Base-by-base conservation (phyloP, 2,888 invertebrate species). In the Hyposoter didymator region DNA sequence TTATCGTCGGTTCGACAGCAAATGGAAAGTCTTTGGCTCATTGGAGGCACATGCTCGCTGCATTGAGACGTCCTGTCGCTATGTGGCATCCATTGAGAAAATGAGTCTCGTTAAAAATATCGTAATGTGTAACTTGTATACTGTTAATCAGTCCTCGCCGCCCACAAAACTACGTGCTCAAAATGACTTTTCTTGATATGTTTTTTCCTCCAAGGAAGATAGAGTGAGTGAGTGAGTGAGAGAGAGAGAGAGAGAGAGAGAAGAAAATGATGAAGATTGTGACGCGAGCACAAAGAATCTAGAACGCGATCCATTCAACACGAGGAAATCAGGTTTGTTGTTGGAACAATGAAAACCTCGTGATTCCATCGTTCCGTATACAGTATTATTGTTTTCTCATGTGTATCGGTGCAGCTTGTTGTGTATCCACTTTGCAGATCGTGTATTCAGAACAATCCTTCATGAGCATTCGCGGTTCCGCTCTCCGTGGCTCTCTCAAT, bases 1-100 rank as follows among this genome's bases (percentile, higher is more conserved):
- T 97, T 78, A 96, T 97, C 86, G 96, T 97, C 19, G 97, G 97
- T 35, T 95, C 96, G 55, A 96, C 96, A 90, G 96, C 97, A 17
- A 95, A 95, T 55, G 97, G 97, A 80, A 95, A 96, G 90, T 96
- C 97, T 1, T 92, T 97, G 75, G 95, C 96, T 35, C 97, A 97
- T 91, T 97, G 97, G 97, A 96, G 97, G 91, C 97, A 97, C 94
- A 97, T 97, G 97, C 95, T 97, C 92, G 95, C 96, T 49, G 96
- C 97, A 22, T 94, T 97, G 67, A 95, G 97, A 87, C 97, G 97
- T 92, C 97, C 97, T 0, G 96, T 97, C 10, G 97, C 97, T 47
- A 97, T 97, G 97, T 97, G 97, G 97, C 97, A 97, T 93, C 96
- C 96, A 49, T 94, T 97, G 64, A 94, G 97, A 89, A 95, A 93